Evolutionary conservation across 2,888 invertebrate genomes (phyloP).

Genomic region (Geotrupes spiniger): DNA sequence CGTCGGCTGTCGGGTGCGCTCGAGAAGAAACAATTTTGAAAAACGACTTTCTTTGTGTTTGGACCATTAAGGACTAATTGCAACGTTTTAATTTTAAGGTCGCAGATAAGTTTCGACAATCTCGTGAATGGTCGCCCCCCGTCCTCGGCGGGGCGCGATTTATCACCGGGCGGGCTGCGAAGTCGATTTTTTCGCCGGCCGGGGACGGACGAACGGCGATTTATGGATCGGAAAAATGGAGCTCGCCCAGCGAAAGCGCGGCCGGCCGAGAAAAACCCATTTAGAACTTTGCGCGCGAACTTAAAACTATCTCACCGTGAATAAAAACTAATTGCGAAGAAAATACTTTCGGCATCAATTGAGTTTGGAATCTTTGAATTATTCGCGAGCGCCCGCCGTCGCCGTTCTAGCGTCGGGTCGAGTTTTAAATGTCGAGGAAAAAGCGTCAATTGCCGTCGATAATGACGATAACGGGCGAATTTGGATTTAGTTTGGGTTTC

Average conservation of each 20-base stretch:
- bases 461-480: no score
- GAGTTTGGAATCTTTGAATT: conserved; percentile 14
- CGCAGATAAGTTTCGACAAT: conserved; percentile 49
- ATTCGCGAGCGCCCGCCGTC: not conserved
- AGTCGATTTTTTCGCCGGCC: no score
- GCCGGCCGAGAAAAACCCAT: conserved; percentile 6
- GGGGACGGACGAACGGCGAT: conserved; percentile 5
- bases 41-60: conserved; percentile 52
- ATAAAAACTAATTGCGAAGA: conserved; percentile 13
- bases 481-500: no score
- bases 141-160: conserved; percentile 26
- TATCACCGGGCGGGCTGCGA: conserved; percentile 16
- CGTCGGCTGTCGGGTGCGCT: conserved; percentile 39
- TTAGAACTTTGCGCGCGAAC: conserved; percentile 1
- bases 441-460: no score
- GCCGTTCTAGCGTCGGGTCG: no score
- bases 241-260: conserved; percentile 1
- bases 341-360: conserved; percentile 10
- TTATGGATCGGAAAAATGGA: conserved; percentile 13
- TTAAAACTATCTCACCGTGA: not conserved
- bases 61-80: conserved; percentile 50
- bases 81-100: conserved; percentile 48
- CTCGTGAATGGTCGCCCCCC: conserved; percentile 34
- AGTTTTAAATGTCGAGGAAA: no score
- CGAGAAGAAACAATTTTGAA: conserved; percentile 51